These are phyloP conservation scores for Vollenhovia emeryi DNA, from an alignment of 1,140 invertebrate species.

Conservation along the genomic window DNA sequence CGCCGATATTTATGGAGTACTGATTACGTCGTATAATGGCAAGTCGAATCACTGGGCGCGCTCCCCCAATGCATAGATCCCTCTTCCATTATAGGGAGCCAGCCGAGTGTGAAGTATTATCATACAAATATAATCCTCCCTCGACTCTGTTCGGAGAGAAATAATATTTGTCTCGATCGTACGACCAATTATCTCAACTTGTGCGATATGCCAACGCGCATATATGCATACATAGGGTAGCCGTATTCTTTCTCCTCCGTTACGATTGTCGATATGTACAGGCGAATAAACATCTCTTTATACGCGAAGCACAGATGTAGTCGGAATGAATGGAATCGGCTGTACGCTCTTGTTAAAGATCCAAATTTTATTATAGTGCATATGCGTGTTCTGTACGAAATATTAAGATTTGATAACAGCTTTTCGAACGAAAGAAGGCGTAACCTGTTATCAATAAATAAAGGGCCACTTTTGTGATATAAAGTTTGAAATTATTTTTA, in stretches of 20 bases:
- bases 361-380: background rate
- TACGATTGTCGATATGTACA: slow-evolving; percentile 1
- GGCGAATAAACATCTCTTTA: slow-evolving; percentile 20
- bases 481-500: background rate
- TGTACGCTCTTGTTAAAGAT: background rate
- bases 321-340: too few relatives aligned
- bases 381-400: background rate
- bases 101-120: slow-evolving; percentile 69
- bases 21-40: slow-evolving; percentile 73
- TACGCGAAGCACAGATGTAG: background rate
- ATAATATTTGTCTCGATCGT: slow-evolving; percentile 73
- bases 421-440: too few relatives aligned
- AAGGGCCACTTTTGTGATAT: background rate
- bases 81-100: slow-evolving; percentile 57
- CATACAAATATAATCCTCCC: slow-evolving; percentile 75
- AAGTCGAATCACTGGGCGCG: slow-evolving; percentile 63
- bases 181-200: slow-evolving; percentile 74
- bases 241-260: slow-evolving; percentile 3
- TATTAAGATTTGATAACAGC: background rate
- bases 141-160: slow-evolving; percentile 53
- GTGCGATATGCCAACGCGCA: slow-evolving; percentile 64
- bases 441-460: too few relatives aligned
- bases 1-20: slow-evolving; percentile 71
- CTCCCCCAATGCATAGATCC: slow-evolving; percentile 53
- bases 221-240: slow-evolving; percentile 19